These are phyloP conservation scores for Sarcophaga bullata DNA, from an alignment of 1,140 invertebrate species.

Conservation along the genomic window DNA sequence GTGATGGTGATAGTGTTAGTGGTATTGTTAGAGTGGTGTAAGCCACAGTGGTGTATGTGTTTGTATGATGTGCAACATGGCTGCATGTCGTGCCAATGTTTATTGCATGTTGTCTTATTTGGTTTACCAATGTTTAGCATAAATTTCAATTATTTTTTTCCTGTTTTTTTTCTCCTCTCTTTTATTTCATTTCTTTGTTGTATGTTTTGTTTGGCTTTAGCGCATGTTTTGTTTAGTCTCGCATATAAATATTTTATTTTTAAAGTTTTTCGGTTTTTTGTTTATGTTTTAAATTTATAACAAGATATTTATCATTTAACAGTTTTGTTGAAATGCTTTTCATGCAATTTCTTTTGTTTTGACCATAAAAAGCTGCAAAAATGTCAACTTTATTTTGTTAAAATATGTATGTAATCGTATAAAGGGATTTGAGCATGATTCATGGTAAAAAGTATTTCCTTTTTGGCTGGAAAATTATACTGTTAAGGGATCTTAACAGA, in stretches of 20 bases:
- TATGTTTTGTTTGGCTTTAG: not conserved
- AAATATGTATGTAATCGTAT: no score
- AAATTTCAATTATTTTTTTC: constrained; percentile 24
- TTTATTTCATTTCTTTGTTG: no score
- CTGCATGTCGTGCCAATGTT: not conserved
- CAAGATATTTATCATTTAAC: constrained; percentile 19
- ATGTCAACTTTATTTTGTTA: not conserved
- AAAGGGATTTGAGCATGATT: no score
- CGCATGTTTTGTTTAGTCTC: not conserved
- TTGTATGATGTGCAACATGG: not conserved
- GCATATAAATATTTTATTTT: not conserved
- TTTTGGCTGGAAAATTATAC: no score
- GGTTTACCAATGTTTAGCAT: constrained; percentile 2
- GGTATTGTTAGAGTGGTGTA: no score
- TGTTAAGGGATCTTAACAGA: no score
- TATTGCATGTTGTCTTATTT: not conserved
- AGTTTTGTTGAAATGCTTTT: constrained; percentile 2
- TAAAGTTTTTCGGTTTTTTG: not conserved
- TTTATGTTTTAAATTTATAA: not conserved
- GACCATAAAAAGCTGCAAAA: constrained; percentile 1
- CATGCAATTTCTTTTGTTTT: not conserved
- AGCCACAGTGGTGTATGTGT: no score
- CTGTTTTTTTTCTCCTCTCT: not conserved
- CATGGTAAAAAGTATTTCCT: no score
- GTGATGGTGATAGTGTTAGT: no score